These are phyloP conservation scores for Xestia c-nigrum DNA, from an alignment of 2,888 invertebrate species.

Conservation along the genomic window DNA sequence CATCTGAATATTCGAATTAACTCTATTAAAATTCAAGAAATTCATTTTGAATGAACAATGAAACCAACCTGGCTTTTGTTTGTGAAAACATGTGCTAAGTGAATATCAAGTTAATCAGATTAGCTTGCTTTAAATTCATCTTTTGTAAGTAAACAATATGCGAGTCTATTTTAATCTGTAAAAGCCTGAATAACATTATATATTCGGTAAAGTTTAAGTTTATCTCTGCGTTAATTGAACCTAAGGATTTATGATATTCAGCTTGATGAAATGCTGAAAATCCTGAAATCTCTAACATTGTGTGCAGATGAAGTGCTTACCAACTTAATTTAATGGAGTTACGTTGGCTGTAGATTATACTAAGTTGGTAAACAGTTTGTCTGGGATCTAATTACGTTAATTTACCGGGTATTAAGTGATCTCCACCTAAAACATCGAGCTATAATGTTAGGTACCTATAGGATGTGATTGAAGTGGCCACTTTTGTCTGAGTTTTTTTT, in stretches of 20 bases:
- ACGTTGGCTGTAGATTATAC: background rate
- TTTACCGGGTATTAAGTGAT: background rate
- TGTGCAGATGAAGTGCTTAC: slow-evolving; percentile 25
- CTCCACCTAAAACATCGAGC: background rate
- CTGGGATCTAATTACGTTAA: slow-evolving; percentile 1
- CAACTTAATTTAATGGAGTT: slow-evolving; percentile 9
- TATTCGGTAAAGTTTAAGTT: slow-evolving; percentile 15
- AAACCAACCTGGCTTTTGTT: slow-evolving; percentile 36
- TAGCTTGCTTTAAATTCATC: slow-evolving; percentile 23
- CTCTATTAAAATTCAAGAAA: background rate
- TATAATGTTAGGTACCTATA: background rate
- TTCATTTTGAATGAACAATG: slow-evolving; percentile 9
- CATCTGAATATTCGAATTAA: background rate
- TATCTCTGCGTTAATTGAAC: slow-evolving; percentile 16
- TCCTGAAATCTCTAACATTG: slow-evolving; percentile 16
- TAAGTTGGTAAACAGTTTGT: slow-evolving; percentile 6
- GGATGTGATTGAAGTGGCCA: background rate
- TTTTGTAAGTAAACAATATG: slow-evolving; percentile 45
- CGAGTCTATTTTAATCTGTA: slow-evolving; percentile 19
- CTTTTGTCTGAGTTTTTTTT: background rate
- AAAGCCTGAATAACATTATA: slow-evolving; percentile 31
- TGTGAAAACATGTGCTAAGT: slow-evolving; percentile 32
- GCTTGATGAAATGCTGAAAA: slow-evolving; percentile 8
- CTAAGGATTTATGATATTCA: slow-evolving; percentile 17
- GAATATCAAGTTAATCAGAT: slow-evolving; percentile 38